Evolutionary conservation across 2,113 vertebrate species (phyloP), one percentile per base, ranked within the genome.

Genomic region (Pholis gunnellus): DNA sequence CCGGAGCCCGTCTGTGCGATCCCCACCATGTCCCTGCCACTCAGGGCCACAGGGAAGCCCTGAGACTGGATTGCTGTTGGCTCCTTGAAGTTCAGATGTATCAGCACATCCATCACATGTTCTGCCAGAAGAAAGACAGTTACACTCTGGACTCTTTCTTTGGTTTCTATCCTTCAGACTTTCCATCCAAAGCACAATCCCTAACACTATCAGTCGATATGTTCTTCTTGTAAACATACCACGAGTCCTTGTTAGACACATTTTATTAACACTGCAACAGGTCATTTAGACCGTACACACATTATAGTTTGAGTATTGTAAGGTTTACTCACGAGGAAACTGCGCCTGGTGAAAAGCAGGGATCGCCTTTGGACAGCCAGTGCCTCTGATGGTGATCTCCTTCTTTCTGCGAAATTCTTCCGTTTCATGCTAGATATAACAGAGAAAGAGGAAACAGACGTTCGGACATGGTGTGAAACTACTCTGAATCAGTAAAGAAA

Each of bases 1-100:
- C 98, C 98, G 56, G 98, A 99, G 79, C 98, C 98, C 0, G 98
- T 99, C 93, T 99, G 98, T 0, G 98, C 98, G 75, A 99, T 99
- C 93, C 98, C 98, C 94, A 99, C 98, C 98, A 99, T 97, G 90
- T 99, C 98, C n/a, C 95, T 96, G 29, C 98, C 98, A 1, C 97
- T 99, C 50, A 99, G 95, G 8, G 98, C 98, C 57, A 97, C 89
- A 0, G 98, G 98, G 85, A 99, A 99, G 50, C 98, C 98, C 89
- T 99, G 98, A 82, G 96, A 95, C 93, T 99, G 98, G 91, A 99
- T 99, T 0, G 98, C 97, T 85, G 98, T 99, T 27, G 98, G 98
- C 90, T 99, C 98, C 73, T 97, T 98, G 85, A 99, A 99, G 81
- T 98, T 97, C 79, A 98, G 98, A 82, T 98, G 96, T 87, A 96